Evolutionary conservation across 2,888 invertebrate species (phyloP).

Genomic region (Nemotelus pantherinus): DNA sequence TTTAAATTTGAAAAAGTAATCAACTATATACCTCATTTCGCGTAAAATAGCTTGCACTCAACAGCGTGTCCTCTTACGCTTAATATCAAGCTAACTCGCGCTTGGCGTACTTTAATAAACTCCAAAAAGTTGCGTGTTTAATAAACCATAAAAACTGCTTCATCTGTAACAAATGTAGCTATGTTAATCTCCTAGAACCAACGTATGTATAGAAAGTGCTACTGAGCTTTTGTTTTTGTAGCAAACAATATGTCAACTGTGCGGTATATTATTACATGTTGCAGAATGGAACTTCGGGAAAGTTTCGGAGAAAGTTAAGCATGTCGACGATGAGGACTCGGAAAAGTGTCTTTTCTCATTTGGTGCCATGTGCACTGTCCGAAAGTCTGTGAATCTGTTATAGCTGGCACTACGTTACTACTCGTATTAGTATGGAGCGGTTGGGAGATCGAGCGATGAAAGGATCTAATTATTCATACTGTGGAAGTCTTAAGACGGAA

Average conservation of each 20-base stretch:
- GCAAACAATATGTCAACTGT: conserved; percentile 21
- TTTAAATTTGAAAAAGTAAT: too few species aligned
- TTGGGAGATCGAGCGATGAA: conserved; percentile 32
- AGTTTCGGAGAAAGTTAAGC: conserved; percentile 25
- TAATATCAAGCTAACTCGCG: too few species aligned
- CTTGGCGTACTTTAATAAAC: neutral
- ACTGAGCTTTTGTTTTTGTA: neutral
- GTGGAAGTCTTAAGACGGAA: conserved; percentile 33
- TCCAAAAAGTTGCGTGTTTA: neutral
- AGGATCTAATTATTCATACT: conserved; percentile 41
- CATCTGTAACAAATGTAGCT: neutral
- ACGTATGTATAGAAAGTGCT: neutral
- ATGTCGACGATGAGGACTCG: neutral
- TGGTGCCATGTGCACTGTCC: conserved; percentile 28
- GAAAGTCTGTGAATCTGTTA: neutral
- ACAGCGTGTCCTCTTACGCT: too few species aligned
- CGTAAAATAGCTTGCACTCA: too few species aligned
- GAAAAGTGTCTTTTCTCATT: conserved; percentile 30
- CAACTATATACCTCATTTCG: too few species aligned
- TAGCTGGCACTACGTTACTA: neutral
- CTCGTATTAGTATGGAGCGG: neutral
- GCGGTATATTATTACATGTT: conserved; percentile 14
- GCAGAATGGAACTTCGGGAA: conserved; percentile 22
- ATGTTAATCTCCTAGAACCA: neutral
- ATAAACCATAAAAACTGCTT: neutral